Evolutionary conservation across 2,797 vertebrate species (phyloP).

Genomic region (Orientallactaga sibirica): DNA sequence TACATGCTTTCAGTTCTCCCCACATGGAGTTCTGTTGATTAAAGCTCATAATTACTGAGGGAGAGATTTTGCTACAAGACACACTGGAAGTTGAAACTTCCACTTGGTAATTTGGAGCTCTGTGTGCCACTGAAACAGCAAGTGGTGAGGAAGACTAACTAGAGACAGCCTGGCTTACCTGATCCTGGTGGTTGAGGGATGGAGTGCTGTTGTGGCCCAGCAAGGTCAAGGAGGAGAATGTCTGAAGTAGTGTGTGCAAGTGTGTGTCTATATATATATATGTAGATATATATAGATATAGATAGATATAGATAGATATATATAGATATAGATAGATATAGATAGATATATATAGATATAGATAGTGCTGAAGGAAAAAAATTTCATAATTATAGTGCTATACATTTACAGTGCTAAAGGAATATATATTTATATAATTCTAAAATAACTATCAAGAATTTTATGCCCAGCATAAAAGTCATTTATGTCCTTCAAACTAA

Average conservation of each 20-base stretch:
- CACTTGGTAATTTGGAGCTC: not conserved
- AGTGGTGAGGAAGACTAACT: not conserved
- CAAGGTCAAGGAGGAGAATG: not conserved
- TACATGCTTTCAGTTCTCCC: not conserved
- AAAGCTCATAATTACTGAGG: slow-evolving; percentile 20
- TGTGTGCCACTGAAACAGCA: not conserved
- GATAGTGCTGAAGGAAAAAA: not conserved
- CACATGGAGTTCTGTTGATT: not conserved
- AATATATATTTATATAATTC: no score
- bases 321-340: no score
- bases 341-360: no score
- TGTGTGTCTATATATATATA: no score
- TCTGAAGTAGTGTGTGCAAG: no score
- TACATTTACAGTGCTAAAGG: not conserved
- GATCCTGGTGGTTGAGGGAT: not conserved
- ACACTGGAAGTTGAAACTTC: not conserved
- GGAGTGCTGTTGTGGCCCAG: not conserved
- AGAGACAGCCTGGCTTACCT: not conserved
- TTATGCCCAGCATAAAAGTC: no score
- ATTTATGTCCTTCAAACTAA: not conserved
- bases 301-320: no score
- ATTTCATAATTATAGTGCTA: no score
- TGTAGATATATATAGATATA: no score
- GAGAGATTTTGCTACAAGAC: slow-evolving; percentile 15
- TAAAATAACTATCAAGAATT: no score